Conservation (phyloP, 2,888 invertebrate species). For the Polyploca ridens region DNA sequence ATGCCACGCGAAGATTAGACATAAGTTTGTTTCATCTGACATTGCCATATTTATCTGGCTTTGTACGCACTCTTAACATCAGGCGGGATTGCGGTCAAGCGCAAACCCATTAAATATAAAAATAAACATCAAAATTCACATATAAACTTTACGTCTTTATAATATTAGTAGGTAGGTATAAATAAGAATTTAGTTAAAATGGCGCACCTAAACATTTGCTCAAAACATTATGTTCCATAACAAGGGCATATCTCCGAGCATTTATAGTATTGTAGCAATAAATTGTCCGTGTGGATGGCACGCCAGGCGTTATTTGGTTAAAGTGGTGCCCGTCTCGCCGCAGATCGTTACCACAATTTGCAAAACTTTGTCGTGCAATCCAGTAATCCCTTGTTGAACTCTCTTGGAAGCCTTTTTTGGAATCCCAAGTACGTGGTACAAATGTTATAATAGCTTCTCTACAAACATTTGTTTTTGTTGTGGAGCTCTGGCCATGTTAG, state of each 20-base stretch:
- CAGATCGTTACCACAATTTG: conserved; percentile 41
- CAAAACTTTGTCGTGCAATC: conserved; percentile 41
- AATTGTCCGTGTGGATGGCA: conserved; percentile 29
- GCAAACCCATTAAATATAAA: no score
- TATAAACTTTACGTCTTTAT: no score
- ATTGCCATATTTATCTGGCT: no score
- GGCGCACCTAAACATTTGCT: conserved; percentile 1
- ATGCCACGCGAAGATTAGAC: no score
- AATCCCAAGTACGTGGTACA: conserved; percentile 27
- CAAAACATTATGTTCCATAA: conserved; percentile 25
- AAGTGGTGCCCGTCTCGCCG: conserved; percentile 14
- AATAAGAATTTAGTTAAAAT: no score
- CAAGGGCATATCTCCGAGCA: conserved; percentile 23
- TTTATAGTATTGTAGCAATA: conserved; percentile 39
- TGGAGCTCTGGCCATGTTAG: neutral
- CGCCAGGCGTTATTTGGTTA: conserved; percentile 39
- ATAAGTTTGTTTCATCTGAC: no score
- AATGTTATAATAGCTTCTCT: conserved; percentile 26
- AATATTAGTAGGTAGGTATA: no score
- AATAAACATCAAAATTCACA: no score
- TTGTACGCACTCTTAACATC: no score
- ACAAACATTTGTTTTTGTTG: neutral
- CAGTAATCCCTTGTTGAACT: conserved; percentile 43
- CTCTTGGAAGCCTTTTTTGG: conserved; percentile 28
- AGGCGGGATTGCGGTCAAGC: no score